Base-by-base conservation (phyloP, 2,797 vertebrate genomes). In the Enteromius mattozi region DNA sequence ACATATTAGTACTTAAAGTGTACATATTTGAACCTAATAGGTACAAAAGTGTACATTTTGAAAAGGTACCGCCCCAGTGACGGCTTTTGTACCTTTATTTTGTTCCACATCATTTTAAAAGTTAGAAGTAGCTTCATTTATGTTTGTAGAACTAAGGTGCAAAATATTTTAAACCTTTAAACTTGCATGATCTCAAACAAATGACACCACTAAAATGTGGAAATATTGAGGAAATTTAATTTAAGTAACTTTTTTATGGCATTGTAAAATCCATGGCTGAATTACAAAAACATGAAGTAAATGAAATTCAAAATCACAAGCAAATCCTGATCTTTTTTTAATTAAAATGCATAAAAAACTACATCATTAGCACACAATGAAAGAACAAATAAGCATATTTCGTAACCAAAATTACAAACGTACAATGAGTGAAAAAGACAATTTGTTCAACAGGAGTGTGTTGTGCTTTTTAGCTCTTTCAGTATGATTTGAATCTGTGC, bases 261-360 rank as follows among this genome's bases (percentile, higher is more conserved):
- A 81, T 72, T 78, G 51, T 71, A 63, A 81, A 86, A 69, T 74
- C 24, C 61, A 27, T 35, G 80, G 78, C 78, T 40, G 75, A 85
- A 69, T 40, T 42, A 84, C 40, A 70, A 81, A 77, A 42, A 77
- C 40, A 77, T 45, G 0, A 45, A 65, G 68, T 49, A 61, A 79
- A 40, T 68, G 72, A 78, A 70, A 35, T 24, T 27, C n/a, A 76
- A 86, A 78, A 79, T 84, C 72, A 49, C 84, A 84, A 87, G 82
- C 63, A 82, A 87, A 71, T 82, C 56, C 63, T 71, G 68, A 78
- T 81, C 35, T 92, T 80, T 92, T 94, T 94, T 95, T 95, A 91
- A 96, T 95, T 95, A 94, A 95, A 95, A 94, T 93, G 94, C 93
- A 94, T 95, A 75, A 87, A 93, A 95, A 96, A 95, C 92, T 94